These are phyloP conservation scores for Petrolisthes manimaculis DNA, from an alignment of 2,888 invertebrate species.

Conservation along the genomic window DNA sequence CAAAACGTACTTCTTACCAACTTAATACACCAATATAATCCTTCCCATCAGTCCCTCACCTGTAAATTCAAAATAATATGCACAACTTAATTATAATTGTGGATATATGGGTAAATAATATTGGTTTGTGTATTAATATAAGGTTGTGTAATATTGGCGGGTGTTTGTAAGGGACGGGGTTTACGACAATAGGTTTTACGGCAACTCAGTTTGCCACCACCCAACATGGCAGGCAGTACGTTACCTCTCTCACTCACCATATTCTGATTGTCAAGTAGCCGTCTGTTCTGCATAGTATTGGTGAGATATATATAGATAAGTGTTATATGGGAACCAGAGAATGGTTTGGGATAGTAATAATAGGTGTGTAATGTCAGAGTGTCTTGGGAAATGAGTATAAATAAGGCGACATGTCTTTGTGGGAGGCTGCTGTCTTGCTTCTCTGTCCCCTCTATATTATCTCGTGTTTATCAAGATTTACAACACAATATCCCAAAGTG, in stretches of 20 bases:
- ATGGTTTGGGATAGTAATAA: background rate
- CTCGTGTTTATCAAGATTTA: too few relatives aligned
- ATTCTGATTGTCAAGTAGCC: background rate
- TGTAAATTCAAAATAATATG: constrained; percentile 13
- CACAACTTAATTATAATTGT: background rate
- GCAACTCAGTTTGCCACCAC: constrained; percentile 37
- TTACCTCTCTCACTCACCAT: constrained; percentile 20
- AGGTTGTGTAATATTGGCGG: constrained; percentile 33
- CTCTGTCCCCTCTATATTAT: background rate
- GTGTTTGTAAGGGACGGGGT: constrained; percentile 8
- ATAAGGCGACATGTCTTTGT: too few relatives aligned
- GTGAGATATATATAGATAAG: background rate
- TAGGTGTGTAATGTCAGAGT: too few relatives aligned
- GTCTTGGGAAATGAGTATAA: too few relatives aligned
- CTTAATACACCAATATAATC: background rate
- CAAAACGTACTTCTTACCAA: constrained; percentile 20
- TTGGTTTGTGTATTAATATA: background rate
- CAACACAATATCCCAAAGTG: too few relatives aligned
- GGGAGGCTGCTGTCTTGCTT: background rate
- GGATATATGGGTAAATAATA: background rate
- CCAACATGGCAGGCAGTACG: constrained; percentile 48
- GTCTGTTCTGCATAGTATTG: background rate
- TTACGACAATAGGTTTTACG: constrained; percentile 54
- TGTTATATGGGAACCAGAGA: background rate
- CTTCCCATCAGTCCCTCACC: too few relatives aligned